Evolutionary conservation across 2,797 vertebrate species (phyloP).

Genomic region (Rhinella marina): DNA sequence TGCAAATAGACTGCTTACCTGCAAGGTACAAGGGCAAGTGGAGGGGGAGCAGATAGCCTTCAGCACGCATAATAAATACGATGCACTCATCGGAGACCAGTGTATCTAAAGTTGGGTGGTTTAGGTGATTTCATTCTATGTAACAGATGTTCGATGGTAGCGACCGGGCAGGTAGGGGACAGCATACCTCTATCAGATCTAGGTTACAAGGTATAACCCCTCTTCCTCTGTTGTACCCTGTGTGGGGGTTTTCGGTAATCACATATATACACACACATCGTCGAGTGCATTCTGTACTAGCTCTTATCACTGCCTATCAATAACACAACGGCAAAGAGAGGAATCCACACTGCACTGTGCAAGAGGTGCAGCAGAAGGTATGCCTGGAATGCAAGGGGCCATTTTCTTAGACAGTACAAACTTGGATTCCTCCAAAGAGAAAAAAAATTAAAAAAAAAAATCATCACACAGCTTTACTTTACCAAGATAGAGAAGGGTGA

Average conservation of each 20-base stretch:
- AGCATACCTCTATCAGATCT: not conserved
- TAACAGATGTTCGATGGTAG: slow-evolving; percentile 42
- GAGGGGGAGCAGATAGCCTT: not conserved
- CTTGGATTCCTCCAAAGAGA: slow-evolving; percentile 70
- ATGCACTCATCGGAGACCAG: not conserved
- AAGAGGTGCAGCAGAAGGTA: slow-evolving; percentile 73
- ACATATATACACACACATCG: not conserved
- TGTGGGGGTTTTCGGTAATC: not conserved
- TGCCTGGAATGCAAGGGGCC: slow-evolving; percentile 76
- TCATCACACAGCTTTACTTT: slow-evolving; percentile 66
- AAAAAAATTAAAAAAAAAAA: slow-evolving; percentile 67
- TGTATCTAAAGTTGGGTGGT: not conserved
- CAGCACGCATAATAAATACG: not conserved
- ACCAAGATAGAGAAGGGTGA: slow-evolving; percentile 64
- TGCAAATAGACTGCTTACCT: slow-evolving; percentile 27
- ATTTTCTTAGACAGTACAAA: slow-evolving; percentile 75
- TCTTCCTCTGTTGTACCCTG: not conserved
- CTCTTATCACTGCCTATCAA: slow-evolving; percentile 62
- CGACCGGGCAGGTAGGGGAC: not conserved
- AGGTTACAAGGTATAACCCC: not conserved
- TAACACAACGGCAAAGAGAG: slow-evolving; percentile 62
- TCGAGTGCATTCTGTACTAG: slow-evolving; percentile 59
- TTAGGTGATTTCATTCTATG: not conserved
- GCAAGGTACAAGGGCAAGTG: slow-evolving; percentile 32
- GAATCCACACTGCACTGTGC: slow-evolving; percentile 68